These are phyloP conservation scores for Trachymyrmex septentrionalis DNA, from an alignment of 1,140 invertebrate genomes.

Conservation along the genomic window DNA sequence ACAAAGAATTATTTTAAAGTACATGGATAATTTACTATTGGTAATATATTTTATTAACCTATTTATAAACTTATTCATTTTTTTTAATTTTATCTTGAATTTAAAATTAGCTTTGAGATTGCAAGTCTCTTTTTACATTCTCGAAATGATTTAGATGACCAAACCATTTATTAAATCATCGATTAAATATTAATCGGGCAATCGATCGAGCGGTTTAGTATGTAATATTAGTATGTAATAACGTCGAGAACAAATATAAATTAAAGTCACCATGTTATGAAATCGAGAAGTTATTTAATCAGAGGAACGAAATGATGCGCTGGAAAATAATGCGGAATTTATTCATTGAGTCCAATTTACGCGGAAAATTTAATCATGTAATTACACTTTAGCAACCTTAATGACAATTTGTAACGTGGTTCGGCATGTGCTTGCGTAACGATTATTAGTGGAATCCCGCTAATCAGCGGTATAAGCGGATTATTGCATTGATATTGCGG, in stretches of 20 bases:
- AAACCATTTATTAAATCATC: not conserved
- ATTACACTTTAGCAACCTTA: slow-evolving; percentile 43
- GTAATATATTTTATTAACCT: not conserved
- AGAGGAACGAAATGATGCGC: slow-evolving; percentile 26
- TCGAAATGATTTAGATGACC: not conserved
- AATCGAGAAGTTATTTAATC: slow-evolving; percentile 39
- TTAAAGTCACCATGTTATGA: slow-evolving; percentile 16
- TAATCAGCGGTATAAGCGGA: slow-evolving; percentile 53
- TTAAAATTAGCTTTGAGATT: not conserved
- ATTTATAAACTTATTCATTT: slow-evolving; percentile 10
- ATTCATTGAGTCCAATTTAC: slow-evolving; percentile 48
- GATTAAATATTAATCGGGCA: slow-evolving; percentile 19
- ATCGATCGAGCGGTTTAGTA: not conserved
- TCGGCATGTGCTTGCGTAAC: slow-evolving; percentile 48
- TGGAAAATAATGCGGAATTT: slow-evolving; percentile 38
- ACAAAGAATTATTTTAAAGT: not conserved
- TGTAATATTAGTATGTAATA: not conserved
- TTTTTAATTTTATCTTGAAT: not conserved
- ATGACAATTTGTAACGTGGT: slow-evolving; percentile 48
- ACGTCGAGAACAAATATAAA: slow-evolving; percentile 13
- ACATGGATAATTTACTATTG: not conserved
- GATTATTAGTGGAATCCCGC: slow-evolving; percentile 55
- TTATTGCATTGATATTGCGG: slow-evolving; percentile 46
- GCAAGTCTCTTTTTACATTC: not conserved
- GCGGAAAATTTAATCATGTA: slow-evolving; percentile 48